Base-by-base conservation (phyloP, 2,888 invertebrate genomes). In the Andrena bicolor region DNA sequence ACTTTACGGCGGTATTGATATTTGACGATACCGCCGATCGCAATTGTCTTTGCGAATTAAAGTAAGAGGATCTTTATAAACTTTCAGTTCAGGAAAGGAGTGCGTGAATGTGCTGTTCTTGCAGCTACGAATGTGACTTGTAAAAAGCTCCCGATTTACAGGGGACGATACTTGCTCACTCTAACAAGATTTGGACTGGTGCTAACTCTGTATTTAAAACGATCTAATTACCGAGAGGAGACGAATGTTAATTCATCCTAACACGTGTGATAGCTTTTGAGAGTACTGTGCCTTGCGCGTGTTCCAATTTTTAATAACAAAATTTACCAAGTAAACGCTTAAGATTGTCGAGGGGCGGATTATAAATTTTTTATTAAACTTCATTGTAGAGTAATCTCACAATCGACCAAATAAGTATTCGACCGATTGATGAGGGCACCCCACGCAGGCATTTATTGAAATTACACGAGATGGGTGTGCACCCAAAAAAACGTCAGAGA, bases 271-370 rank as follows among this genome's bases (percentile, higher is more conserved):
- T 92, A 91, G 88, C 88, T 86, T 41, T 51, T 86, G 82, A 89
- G 88, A 91, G 90, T 86, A 90, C 90, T 92, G 93, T 93, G 93
- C 93, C 93, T 93, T 93, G 92, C 92, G 92, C 93, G 92, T 93
- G 92, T 92, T 92, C 90, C 87, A 81, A 88, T 83, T 83, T 56
- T 78, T 83, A 75, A 81, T 83, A 86, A 90, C 83, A 83, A 85
- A 83, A 88, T 80, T 41, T 85, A 80, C 58, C 84, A 85, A 88
- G 70, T 77, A 87, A 84, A 76, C 72, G 80, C 83, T 86, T 83
- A 49, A 85, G 82, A 82, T 89, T 86, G 60, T 26, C 70, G 74
- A 81, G 84, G 83, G 73, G 76, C 13, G 41, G 68, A 84, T 87
- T 86, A 85, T 89, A 89, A 87, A 89, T 82, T 84, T 85, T 89